phyloP scores from a whole-genome alignment of 2,797 vertebrate species.

The Danio albolineatus region DNA sequence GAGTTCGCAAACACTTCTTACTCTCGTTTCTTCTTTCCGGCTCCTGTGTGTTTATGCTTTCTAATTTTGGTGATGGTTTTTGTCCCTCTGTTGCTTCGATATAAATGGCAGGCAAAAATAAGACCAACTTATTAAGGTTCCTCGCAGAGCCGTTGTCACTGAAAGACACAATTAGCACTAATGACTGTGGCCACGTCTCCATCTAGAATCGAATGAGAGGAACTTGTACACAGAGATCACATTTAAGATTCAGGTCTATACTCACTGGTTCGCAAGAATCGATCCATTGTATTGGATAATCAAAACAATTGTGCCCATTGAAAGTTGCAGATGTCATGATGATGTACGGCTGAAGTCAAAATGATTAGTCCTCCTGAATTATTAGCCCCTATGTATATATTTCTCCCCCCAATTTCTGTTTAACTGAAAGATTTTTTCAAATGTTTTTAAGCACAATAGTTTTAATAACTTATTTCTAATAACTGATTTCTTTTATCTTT shows the following conservation, averaged over 20 bases:
- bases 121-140: constrained; percentile 25
- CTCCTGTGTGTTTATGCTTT: constrained; percentile 37
- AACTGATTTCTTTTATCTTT: too few species aligned
- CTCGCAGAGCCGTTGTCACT: background rate
- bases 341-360: background rate
- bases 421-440: too few species aligned
- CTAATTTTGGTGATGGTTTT: constrained; percentile 25
- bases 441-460: too few species aligned
- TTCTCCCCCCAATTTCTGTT: too few species aligned
- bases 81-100: background rate
- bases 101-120: constrained; percentile 29
- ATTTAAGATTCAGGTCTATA: constrained; percentile 18
- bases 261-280: background rate
- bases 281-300: background rate
- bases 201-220: constrained; percentile 15
- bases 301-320: background rate
- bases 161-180: constrained; percentile 19
- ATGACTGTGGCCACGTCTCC: background rate
- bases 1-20: constrained; percentile 15
- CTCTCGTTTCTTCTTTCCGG: background rate
- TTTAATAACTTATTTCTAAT: too few species aligned
- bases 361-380: too few species aligned
- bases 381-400: too few species aligned
- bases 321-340: background rate
- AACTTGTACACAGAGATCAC: background rate